These are phyloP conservation scores for Takifugu flavidus DNA, from an alignment of 2,113 vertebrate species.

Conservation along the genomic window DNA sequence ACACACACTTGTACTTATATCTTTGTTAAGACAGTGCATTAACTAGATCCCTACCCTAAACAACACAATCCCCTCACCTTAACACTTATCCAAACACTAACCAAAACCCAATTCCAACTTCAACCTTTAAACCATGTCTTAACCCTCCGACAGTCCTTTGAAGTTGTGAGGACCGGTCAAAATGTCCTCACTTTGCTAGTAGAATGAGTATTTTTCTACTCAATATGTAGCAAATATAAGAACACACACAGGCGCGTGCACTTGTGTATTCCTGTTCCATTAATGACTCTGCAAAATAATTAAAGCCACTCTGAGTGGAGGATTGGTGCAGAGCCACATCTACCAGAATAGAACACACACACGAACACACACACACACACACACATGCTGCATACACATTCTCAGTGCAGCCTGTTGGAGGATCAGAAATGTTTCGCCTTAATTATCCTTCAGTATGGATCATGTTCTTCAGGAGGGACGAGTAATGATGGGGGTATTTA, in stretches of 20 bases:
- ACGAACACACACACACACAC: slow-evolving; percentile 16
- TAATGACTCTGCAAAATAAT: slow-evolving; percentile 67
- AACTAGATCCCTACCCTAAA: neutral
- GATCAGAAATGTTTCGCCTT: slow-evolving; percentile 69
- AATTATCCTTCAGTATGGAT: slow-evolving; percentile 71
- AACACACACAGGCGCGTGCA: slow-evolving; percentile 27
- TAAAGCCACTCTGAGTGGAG: slow-evolving; percentile 57
- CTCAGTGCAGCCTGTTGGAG: slow-evolving; percentile 52
- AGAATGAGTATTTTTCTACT: no score
- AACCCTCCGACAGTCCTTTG: no score
- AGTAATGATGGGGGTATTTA: slow-evolving; percentile 73
- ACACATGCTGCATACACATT: slow-evolving; percentile 26
- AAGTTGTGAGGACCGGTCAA: no score
- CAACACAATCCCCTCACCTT: neutral
- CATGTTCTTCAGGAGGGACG: slow-evolving; percentile 64
- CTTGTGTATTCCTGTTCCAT: slow-evolving; percentile 42
- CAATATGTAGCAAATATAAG: slow-evolving; percentile 3
- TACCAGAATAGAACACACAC: slow-evolving; percentile 22
- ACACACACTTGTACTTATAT: neutral
- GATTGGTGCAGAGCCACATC: slow-evolving; percentile 34
- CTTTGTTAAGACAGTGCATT: no score
- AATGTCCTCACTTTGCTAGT: no score
- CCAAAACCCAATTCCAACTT: no score
- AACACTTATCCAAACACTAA: no score
- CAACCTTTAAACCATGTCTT: no score